Percentiles rank a stretch among this genome's conserved stretches.
Conservation (phyloP, 1,140 invertebrate genomes). For the Bombyx mori region ASM3026992v2 NC_085115.1:9582001-9582500, state of each 20-base stretch:
- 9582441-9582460: conserved; percentile 65
- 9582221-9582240: too few relatives aligned
- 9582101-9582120: conserved; percentile 5
- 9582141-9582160: too few relatives aligned
- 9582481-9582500: conserved; percentile 64
- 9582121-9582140: conserved; percentile 5
- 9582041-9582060: conserved; percentile 54
- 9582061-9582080: conserved; percentile 45
- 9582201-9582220: too few relatives aligned
- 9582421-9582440: conserved; percentile 57
- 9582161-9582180: too few relatives aligned
- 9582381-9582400: conserved; percentile 55
- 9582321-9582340: too few relatives aligned
- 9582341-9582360: too few relatives aligned
- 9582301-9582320: too few relatives aligned
- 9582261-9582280: too few relatives aligned
- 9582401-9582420: conserved; percentile 47
- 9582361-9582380: too few relatives aligned
- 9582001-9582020: conserved; percentile 60
- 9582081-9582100: conserved; percentile 51
- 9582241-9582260: too few relatives aligned
- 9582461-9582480: conserved; percentile 61
- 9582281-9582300: too few relatives aligned
- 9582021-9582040: conserved; percentile 60
- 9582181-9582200: too few relatives aligned